Evolutionary conservation across 2,797 vertebrate genomes (phyloP).

Genomic region (Podargus strigoides): DNA sequence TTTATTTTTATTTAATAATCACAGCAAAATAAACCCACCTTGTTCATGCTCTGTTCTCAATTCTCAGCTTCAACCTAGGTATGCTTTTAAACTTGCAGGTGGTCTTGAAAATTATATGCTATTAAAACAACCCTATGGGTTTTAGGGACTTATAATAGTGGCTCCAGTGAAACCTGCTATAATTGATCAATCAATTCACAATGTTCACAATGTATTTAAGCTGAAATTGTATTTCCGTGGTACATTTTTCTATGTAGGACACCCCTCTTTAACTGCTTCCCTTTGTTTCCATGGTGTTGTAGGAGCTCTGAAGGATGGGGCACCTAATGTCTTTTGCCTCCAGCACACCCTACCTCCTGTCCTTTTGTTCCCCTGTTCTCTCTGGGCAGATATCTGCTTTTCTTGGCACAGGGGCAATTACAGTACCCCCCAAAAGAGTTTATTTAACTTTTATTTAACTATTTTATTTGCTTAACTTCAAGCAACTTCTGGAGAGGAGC

Average conservation of each 20-base stretch:
- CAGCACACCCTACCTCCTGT: not conserved
- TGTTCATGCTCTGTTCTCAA: not conserved
- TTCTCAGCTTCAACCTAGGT: not conserved
- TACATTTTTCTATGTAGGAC: not conserved
- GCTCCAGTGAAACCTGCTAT: not conserved
- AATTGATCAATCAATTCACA: not conserved
- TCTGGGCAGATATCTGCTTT: not conserved
- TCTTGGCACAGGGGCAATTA: slow-evolving; percentile 4
- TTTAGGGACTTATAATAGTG: not conserved
- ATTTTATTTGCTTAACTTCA: too few relatives aligned
- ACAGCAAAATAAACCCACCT: not conserved
- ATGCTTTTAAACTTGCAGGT: not conserved
- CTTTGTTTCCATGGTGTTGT: not conserved
- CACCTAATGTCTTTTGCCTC: not conserved
- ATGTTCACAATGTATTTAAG: not conserved
- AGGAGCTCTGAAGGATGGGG: not conserved
- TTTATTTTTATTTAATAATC: not conserved
- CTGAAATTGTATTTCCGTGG: not conserved
- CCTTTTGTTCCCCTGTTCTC: not conserved
- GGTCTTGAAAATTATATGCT: not conserved
- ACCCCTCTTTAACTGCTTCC: not conserved
- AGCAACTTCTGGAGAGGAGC: slow-evolving; percentile 31
- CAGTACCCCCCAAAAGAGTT: not conserved
- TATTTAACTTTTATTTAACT: too few relatives aligned
- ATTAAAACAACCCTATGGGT: not conserved